A percentile compares a stretch with the other conserved stretches of the same genome.
phyloP scores from a whole-genome alignment of 1,140 invertebrate species.

The Calliopsis andreniformis region DNA sequence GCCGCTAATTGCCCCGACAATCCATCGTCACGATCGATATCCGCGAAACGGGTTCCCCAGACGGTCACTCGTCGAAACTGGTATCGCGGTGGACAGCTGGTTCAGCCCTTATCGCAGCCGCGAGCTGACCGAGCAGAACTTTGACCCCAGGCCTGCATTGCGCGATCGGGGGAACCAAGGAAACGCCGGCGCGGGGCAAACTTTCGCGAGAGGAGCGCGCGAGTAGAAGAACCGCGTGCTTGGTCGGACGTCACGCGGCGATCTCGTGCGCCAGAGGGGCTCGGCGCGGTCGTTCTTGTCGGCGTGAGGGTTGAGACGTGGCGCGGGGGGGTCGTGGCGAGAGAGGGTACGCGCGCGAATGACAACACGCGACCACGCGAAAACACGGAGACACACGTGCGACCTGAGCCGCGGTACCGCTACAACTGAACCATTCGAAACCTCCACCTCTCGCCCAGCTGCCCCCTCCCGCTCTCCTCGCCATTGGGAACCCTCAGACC shows the following conservation, averaged over 20 bases:
- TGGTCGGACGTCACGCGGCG: constrained; percentile 54
- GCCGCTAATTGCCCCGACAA: not conserved
- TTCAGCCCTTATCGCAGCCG: not conserved
- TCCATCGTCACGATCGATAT: too few species aligned
- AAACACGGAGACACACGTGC: constrained; percentile 56
- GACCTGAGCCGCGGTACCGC: constrained; percentile 73
- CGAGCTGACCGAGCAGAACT: not conserved
- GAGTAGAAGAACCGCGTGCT: constrained; percentile 59
- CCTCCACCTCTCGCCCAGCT: constrained; percentile 69
- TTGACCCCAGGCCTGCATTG: not conserved
- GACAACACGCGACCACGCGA: constrained; percentile 36
- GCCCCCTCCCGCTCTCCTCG: constrained; percentile 60
- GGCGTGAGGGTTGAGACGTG: not conserved
- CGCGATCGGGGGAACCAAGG: not conserved
- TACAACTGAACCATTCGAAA: constrained; percentile 77
- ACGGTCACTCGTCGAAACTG: too few species aligned
- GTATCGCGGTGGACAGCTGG: too few species aligned
- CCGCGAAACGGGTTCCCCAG: too few species aligned
- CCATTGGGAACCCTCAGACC: constrained; percentile 32
- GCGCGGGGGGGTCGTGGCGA: not conserved
- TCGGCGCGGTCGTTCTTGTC: too few species aligned
- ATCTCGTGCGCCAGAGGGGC: not conserved
- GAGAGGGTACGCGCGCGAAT: constrained; percentile 3
- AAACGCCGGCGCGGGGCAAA: not conserved
- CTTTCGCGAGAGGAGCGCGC: not conserved